Evolutionary conservation across 2,113 vertebrate genomes (phyloP).

Genomic region (Embiotoca jacksoni): DNA sequence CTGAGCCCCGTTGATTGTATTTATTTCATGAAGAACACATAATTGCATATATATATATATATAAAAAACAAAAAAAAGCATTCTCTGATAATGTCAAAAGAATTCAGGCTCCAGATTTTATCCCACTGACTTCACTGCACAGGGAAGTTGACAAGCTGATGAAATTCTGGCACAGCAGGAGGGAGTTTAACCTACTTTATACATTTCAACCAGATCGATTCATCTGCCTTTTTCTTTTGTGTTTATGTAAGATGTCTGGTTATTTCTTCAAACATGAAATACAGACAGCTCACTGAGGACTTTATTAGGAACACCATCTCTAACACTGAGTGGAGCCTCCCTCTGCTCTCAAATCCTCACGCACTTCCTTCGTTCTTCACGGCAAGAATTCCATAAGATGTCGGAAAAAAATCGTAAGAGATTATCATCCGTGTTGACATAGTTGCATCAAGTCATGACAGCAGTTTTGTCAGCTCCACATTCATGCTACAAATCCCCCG

Average conservation of each 20-base stretch:
- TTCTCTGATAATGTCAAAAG: not conserved
- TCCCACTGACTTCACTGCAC: not conserved
- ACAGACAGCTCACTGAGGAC: conserved; percentile 1
- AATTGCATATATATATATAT: too few species aligned
- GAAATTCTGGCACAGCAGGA: conserved; percentile 13
- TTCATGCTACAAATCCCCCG: too few species aligned
- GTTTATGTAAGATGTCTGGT: conserved; percentile 5
- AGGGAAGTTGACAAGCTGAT: not conserved
- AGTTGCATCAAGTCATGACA: not conserved
- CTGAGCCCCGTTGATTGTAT: too few species aligned
- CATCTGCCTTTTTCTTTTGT: not conserved
- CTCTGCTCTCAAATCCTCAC: not conserved
- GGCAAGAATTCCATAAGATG: not conserved
- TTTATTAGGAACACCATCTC: not conserved
- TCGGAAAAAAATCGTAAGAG: not conserved
- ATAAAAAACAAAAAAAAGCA: not conserved
- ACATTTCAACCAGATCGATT: not conserved
- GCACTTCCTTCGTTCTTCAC: not conserved
- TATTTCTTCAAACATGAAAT: not conserved
- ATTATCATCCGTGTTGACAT: not conserved
- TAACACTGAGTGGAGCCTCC: not conserved
- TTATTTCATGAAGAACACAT: too few species aligned
- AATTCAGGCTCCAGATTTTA: not conserved
- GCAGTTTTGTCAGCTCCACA: not conserved
- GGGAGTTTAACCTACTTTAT: conserved; percentile 33